These are phyloP conservation scores for Mus pahari DNA, from an alignment of 2,113 vertebrate species.

Conservation along the genomic window DNA sequence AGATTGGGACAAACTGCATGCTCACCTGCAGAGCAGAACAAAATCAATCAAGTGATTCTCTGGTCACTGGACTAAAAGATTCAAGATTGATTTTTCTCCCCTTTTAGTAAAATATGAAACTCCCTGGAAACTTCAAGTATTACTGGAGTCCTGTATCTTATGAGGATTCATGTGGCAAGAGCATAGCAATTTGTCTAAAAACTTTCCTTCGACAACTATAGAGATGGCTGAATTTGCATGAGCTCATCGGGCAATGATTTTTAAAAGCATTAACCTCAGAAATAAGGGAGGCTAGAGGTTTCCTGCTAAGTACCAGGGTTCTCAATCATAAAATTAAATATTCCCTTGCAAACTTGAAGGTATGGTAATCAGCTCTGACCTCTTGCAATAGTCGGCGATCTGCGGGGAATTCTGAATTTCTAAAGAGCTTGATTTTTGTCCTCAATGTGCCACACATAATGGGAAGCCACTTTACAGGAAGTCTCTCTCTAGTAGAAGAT, in stretches of 20 bases:
- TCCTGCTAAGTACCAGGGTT: constrained; percentile 67
- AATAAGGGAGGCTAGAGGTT: constrained; percentile 20
- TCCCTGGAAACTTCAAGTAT: constrained; percentile 61
- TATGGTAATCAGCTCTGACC: constrained; percentile 80
- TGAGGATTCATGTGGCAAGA: constrained; percentile 72
- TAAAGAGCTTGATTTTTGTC: background rate
- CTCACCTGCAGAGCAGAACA: constrained; percentile 32
- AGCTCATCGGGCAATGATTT: constrained; percentile 78
- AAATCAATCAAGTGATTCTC: constrained; percentile 73
- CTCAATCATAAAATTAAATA: constrained; percentile 78
- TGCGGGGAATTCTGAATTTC: constrained; percentile 67
- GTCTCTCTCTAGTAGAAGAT: background rate
- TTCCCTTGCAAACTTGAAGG: constrained; percentile 69
- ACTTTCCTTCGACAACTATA: constrained; percentile 64
- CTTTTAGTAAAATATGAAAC: constrained; percentile 73
- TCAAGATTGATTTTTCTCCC: constrained; percentile 72
- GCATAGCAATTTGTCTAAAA: constrained; percentile 66
- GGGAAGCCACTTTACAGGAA: background rate
- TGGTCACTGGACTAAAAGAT: constrained; percentile 75
- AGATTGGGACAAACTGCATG: constrained; percentile 66
- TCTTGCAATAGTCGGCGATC: constrained; percentile 66
- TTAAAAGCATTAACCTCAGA: constrained; percentile 79
- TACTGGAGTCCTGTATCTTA: constrained; percentile 64
- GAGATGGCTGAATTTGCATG: constrained; percentile 80
- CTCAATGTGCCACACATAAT: background rate